These are phyloP conservation scores for Merops nubicus DNA, from an alignment of 2,113 vertebrate genomes.

Conservation along the genomic window DNA sequence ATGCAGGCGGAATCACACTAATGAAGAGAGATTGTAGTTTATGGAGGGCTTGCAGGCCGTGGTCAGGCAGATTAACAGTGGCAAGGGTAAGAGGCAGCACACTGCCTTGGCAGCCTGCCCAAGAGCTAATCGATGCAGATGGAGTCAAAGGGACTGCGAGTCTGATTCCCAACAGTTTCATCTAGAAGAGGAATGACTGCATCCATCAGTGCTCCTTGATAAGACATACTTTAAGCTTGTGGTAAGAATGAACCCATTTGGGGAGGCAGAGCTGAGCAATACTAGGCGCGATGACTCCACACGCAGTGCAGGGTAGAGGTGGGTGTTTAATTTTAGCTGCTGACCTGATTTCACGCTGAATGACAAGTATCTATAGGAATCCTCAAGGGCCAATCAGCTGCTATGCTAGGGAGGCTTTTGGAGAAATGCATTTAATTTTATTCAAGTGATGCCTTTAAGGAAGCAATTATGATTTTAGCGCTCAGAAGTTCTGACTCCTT, in stretches of 20 bases:
- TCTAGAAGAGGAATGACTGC: slow-evolving; percentile 39
- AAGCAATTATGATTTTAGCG: slow-evolving; percentile 52
- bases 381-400: slow-evolving; percentile 68
- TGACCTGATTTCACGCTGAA: slow-evolving; percentile 80
- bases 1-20: slow-evolving; percentile 71
- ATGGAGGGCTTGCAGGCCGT: slow-evolving; percentile 66
- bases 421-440: slow-evolving; percentile 65
- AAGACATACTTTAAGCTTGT: slow-evolving; percentile 42
- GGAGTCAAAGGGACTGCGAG: slow-evolving; percentile 73
- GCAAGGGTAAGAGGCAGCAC: slow-evolving; percentile 61
- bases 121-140: slow-evolving; percentile 78
- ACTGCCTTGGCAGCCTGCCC: slow-evolving; percentile 75
- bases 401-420: slow-evolving; percentile 54
- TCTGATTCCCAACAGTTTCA: slow-evolving; percentile 66
- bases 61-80: slow-evolving; percentile 59
- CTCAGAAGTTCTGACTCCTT: slow-evolving; percentile 47
- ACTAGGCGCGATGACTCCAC: slow-evolving; percentile 47
- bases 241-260: slow-evolving; percentile 48
- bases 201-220: slow-evolving; percentile 64
- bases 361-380: slow-evolving; percentile 66
- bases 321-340: slow-evolving; percentile 77
- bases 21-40: slow-evolving; percentile 76
- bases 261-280: slow-evolving; percentile 50
- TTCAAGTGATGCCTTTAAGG: slow-evolving; percentile 65
- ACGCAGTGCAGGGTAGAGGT: slow-evolving; percentile 45